Evolutionary conservation across 2,888 invertebrate genomes (phyloP).

Genomic region (Cheilosia impressa): DNA sequence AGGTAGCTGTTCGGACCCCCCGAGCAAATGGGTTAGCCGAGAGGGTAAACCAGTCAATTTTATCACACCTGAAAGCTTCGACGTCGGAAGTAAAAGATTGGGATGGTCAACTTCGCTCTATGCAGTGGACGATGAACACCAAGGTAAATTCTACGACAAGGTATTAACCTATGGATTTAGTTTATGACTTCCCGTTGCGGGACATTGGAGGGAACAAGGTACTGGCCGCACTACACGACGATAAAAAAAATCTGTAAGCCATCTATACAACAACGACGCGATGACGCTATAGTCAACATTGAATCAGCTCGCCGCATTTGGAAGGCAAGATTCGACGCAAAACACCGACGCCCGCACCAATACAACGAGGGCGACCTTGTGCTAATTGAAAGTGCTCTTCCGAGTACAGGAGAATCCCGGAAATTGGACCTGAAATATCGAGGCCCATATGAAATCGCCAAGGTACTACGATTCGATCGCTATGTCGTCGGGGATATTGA

Average conservation of each 20-base stretch:
- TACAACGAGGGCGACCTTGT: background rate
- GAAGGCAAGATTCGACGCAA: background rate
- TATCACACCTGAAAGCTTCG: background rate
- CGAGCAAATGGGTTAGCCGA: constrained; percentile 43
- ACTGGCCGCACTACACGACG: constrained; percentile 13
- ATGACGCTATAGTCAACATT: background rate
- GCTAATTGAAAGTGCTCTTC: background rate
- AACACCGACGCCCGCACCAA: background rate
- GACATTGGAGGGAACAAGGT: constrained; percentile 5
- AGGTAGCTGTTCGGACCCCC: constrained; percentile 41
- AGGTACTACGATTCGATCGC: constrained; percentile 75
- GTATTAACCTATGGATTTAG: constrained; percentile 7
- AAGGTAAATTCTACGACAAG: constrained; percentile 17
- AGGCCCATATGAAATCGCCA: constrained; percentile 6
- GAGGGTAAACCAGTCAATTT: constrained; percentile 32
- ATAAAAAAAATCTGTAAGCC: background rate
- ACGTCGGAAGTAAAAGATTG: constrained; percentile 10
- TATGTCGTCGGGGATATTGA: constrained; percentile 72
- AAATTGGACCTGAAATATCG: background rate
- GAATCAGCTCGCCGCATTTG: background rate
- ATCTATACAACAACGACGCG: background rate
- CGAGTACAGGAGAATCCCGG: background rate
- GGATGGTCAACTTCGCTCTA: constrained; percentile 13
- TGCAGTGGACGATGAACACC: constrained; percentile 33
- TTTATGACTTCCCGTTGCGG: constrained; percentile 11